phyloP scores from a whole-genome alignment of 2,797 vertebrate genomes.

The Dermochelys coriacea region DNA sequence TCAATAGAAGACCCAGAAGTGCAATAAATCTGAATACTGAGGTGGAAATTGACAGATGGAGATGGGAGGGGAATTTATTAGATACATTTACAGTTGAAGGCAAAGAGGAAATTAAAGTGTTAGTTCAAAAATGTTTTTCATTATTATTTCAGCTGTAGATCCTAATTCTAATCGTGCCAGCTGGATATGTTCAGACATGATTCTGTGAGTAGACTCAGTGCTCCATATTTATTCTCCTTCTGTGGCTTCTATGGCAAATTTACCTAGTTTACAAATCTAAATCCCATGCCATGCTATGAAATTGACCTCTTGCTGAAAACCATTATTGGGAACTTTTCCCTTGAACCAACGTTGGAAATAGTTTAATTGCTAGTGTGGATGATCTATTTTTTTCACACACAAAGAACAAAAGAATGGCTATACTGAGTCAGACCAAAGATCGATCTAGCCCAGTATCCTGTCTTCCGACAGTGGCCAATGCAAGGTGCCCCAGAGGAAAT shows the following conservation, averaged over 20 bases:
- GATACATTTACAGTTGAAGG: background rate
- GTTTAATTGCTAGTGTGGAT: background rate
- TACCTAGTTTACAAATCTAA: background rate
- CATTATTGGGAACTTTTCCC: background rate
- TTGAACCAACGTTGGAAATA: background rate
- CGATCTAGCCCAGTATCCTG: too few relatives aligned
- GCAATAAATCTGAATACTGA: background rate
- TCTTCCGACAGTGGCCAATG: too few relatives aligned
- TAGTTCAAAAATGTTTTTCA: background rate
- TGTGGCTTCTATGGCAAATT: background rate
- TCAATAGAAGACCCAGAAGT: background rate
- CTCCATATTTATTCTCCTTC: background rate
- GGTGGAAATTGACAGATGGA: background rate
- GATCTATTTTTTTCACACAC: background rate
- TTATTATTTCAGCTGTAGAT: background rate
- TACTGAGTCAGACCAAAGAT: too few relatives aligned
- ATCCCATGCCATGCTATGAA: background rate
- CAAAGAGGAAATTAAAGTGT: background rate
- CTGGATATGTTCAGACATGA: background rate
- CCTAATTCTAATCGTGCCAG: background rate
- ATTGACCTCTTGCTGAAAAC: background rate
- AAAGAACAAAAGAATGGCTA: background rate
- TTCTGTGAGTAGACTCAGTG: background rate
- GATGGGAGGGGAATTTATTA: background rate
- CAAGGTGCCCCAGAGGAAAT: too few relatives aligned